Evolutionary conservation across 37 sponge, comb jelly and placozoan species (phyloP).

Genomic region (Beroe ovata): DNA sequence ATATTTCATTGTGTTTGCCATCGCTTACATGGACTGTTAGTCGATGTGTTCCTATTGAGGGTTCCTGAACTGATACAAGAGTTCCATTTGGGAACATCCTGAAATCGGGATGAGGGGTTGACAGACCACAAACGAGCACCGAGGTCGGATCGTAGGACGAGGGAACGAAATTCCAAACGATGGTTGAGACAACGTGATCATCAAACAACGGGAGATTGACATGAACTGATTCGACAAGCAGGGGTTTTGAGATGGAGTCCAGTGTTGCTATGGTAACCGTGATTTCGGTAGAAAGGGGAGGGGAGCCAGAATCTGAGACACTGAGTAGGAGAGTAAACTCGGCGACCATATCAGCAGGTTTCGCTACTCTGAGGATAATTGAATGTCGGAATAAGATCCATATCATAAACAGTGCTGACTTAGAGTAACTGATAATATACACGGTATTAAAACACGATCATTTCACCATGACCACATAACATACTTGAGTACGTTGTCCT

Average conservation of each 20-base stretch:
- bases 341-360: background rate
- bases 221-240: background rate
- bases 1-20: conserved; percentile 10
- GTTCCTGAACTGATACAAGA: background rate
- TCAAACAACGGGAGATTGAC: conserved; percentile 55
- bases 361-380: background rate
- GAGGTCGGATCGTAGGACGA: background rate
- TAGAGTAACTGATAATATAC: too few relatives aligned
- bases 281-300: background rate
- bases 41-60: background rate
- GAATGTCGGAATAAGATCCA: too few relatives aligned
- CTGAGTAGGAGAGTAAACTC: background rate
- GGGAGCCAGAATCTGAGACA: conserved; percentile 21
- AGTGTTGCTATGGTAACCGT: background rate
- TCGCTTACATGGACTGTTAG: conserved; percentile 35
- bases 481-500: conserved; percentile 17
- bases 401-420: too few relatives aligned
- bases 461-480: background rate
- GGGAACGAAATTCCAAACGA: background rate
- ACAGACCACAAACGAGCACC: conserved; percentile 8
- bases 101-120: background rate
- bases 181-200: background rate
- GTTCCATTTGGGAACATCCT: conserved; percentile 42
- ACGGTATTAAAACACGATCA: too few relatives aligned
- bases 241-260: background rate